These are phyloP conservation scores for Parasteatoda tepidariorum DNA, from an alignment of 1,140 invertebrate species.

Conservation along the genomic window DNA sequence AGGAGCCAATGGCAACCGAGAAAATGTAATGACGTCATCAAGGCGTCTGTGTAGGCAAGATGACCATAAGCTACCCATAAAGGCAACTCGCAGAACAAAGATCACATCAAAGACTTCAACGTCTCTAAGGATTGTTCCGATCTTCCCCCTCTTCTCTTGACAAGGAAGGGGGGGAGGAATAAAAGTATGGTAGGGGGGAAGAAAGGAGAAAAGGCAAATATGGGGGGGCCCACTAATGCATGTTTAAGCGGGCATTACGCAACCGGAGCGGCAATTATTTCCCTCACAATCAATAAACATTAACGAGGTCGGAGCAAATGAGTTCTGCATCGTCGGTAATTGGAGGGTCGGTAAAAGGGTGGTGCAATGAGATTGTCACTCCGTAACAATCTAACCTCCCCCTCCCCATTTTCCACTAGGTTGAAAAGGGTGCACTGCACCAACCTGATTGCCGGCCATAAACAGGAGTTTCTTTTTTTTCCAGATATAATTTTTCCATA, in stretches of 20 bases:
- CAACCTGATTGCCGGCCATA: not conserved
- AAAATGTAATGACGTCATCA: too few species aligned
- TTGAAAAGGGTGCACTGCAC: too few species aligned
- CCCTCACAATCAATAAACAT: slow-evolving; percentile 10
- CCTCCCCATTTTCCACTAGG: not conserved
- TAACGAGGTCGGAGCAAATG: slow-evolving; percentile 9
- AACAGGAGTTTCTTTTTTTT: not conserved
- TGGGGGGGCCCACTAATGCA: not conserved
- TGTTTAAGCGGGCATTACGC: slow-evolving; percentile 25
- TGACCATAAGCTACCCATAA: not conserved
- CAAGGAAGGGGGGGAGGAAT: not conserved
- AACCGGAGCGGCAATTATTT: slow-evolving; percentile 30
- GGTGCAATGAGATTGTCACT: slow-evolving; percentile 9
- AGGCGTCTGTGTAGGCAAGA: too few species aligned
- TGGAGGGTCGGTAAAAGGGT: not conserved
- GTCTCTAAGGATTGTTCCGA: not conserved
- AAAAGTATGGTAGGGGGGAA: not conserved
- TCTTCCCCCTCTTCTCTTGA: not conserved
- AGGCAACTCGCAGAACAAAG: not conserved
- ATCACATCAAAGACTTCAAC: not conserved
- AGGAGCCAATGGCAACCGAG: too few species aligned
- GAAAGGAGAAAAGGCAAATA: not conserved
- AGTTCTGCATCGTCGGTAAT: slow-evolving; percentile 13
- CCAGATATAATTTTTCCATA: not conserved
- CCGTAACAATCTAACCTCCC: not conserved